Percentiles rank a stretch among this genome's conserved stretches.
Evolutionary conservation across 1,140 invertebrate species (phyloP).

Genomic region (Scaptomyza pallida): DNA sequence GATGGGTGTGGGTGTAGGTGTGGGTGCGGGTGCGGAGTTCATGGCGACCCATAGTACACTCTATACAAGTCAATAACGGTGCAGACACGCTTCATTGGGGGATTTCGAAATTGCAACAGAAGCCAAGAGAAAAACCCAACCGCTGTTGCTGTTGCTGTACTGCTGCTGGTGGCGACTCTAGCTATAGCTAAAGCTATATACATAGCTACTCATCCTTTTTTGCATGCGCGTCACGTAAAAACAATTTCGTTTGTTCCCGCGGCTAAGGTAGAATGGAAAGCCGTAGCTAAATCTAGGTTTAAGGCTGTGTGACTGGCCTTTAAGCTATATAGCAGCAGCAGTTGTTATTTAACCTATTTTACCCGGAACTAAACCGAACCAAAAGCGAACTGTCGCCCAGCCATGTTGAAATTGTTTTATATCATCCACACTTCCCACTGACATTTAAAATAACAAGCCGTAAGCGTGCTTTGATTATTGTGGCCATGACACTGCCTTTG

Average conservation of each 20-base stretch:
- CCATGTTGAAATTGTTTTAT: slow-evolving; percentile 61
- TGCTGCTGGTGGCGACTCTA: too few relatives aligned
- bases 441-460: slow-evolving; percentile 71
- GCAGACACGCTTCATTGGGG: slow-evolving; percentile 10
- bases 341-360: slow-evolving; percentile 10
- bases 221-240: slow-evolving; percentile 65
- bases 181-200: too few relatives aligned
- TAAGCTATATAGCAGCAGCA: not conserved
- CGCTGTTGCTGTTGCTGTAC: slow-evolving; percentile 2
- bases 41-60: too few relatives aligned
- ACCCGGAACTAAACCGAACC: too few relatives aligned
- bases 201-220: slow-evolving; percentile 24
- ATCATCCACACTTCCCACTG: slow-evolving; percentile 57
- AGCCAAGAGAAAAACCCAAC: slow-evolving; percentile 21
- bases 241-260: slow-evolving; percentile 57
- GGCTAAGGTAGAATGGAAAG: slow-evolving; percentile 27
- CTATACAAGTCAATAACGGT: slow-evolving; percentile 19
- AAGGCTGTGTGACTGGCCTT: not conserved
- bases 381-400: not conserved
- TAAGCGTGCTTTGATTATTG: slow-evolving; percentile 68
- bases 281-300: not conserved
- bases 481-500: not conserved
- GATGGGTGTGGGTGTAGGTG: too few relatives aligned
- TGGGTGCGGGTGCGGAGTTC: too few relatives aligned
- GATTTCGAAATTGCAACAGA: slow-evolving; percentile 15